phyloP scores from a whole-genome alignment of 2,888 invertebrate genomes.

The Agelastica alni region DNA sequence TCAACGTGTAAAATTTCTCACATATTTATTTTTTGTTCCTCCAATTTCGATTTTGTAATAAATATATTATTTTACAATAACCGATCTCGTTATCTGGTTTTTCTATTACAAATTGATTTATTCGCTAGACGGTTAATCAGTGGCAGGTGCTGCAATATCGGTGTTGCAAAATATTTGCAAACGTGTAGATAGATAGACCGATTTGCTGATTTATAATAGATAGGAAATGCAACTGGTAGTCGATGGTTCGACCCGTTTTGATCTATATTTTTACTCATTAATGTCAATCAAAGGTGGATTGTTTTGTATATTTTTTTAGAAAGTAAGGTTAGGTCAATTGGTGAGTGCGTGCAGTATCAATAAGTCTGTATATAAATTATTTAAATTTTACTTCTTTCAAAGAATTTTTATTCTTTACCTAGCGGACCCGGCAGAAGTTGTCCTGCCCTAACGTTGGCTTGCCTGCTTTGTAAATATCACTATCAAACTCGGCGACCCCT shows the following conservation, averaged over 20 bases:
- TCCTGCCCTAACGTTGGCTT: too few relatives aligned
- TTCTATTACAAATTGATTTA: neutral
- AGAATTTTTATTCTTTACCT: too few relatives aligned
- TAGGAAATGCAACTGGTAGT: neutral
- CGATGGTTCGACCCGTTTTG: neutral
- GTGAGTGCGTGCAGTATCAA: too few relatives aligned
- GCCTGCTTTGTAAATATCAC: too few relatives aligned
- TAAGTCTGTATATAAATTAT: too few relatives aligned
- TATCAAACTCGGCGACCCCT: too few relatives aligned
- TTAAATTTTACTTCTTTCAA: too few relatives aligned
- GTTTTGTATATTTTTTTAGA: too few relatives aligned
- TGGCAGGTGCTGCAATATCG: neutral
- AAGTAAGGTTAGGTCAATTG: conserved; percentile 8
- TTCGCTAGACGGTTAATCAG: neutral
- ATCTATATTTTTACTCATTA: conserved; percentile 2
- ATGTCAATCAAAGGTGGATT: too few relatives aligned
- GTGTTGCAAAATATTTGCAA: conserved; percentile 2
- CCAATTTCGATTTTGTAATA: neutral
- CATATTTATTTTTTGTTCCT: neutral
- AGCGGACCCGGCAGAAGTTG: too few relatives aligned
- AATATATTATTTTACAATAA: neutral
- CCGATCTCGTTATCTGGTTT: neutral
- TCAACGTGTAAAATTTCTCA: neutral
- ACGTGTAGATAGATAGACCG: neutral
- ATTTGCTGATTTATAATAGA: neutral